Evolutionary conservation across 1,140 invertebrate genomes (phyloP).

Genomic region (Camponotus floridanus): DNA sequence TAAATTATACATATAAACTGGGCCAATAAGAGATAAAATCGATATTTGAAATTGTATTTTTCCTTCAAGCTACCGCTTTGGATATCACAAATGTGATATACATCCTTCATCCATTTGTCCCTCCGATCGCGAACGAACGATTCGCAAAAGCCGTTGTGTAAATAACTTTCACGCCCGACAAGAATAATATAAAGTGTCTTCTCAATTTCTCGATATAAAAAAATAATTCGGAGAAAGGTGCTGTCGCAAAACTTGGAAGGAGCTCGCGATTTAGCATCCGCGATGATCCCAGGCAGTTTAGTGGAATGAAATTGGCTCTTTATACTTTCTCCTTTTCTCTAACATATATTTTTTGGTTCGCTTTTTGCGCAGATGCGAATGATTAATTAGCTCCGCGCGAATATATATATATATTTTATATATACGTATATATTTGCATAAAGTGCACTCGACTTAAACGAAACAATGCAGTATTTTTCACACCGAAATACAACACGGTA

Average conservation of each 20-base stretch:
- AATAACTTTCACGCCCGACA: constrained; percentile 34
- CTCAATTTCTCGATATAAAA: constrained; percentile 48
- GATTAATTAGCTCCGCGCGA: constrained; percentile 38
- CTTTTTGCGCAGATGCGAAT: constrained; percentile 12
- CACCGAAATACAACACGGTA: constrained; percentile 31
- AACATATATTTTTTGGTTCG: constrained; percentile 6
- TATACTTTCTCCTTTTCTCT: constrained; percentile 43
- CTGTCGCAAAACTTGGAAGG: constrained; percentile 45
- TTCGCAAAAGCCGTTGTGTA: constrained; percentile 34
- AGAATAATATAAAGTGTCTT: neutral
- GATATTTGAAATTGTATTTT: neutral
- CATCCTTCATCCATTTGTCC: neutral
- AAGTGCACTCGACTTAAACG: constrained; percentile 36
- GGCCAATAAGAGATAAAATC: neutral
- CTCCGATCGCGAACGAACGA: constrained; percentile 9
- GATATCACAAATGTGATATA: neutral
- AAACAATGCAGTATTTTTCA: constrained; percentile 14
- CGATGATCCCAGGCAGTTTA: constrained; percentile 61
- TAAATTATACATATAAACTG: neutral
- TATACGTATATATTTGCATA: constrained; percentile 6
- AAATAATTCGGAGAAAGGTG: constrained; percentile 53
- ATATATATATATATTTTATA: constrained; percentile 16
- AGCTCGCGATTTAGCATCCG: constrained; percentile 46
- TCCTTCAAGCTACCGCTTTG: neutral
- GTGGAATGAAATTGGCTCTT: constrained; percentile 57